Conservation (phyloP, 2,888 invertebrate genomes). For the Caenorhabditis afra region DNA sequence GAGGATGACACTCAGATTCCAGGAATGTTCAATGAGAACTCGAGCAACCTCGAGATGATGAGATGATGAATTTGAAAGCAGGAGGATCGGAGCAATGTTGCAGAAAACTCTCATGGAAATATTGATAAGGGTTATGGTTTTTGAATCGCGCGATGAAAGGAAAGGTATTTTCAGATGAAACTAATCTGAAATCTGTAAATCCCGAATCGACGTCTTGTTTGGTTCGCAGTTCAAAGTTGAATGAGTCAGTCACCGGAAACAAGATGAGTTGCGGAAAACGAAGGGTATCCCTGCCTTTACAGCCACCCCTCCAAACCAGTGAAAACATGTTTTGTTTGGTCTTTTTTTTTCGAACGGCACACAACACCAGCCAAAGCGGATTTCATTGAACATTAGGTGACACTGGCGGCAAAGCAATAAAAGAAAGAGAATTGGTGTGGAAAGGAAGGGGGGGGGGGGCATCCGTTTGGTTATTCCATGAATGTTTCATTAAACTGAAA, state of each 20-base stretch:
- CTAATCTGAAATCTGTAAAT: too few species aligned
- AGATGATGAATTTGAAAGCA: background rate
- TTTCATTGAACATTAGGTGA: conserved; percentile 36
- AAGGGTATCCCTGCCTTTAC: conserved; percentile 2
- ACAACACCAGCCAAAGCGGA: conserved; percentile 7
- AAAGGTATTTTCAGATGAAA: too few species aligned
- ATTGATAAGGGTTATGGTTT: too few species aligned
- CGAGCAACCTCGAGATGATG: background rate
- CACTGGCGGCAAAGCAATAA: conserved; percentile 8
- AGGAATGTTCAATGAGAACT: conserved; percentile 52
- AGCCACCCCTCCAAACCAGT: background rate
- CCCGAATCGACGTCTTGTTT: background rate
- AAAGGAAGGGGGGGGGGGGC: background rate
- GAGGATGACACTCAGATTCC: conserved; percentile 32
- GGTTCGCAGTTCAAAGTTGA: conserved; percentile 9
- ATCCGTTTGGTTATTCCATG: conserved; percentile 35
- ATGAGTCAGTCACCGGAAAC: conserved; percentile 3
- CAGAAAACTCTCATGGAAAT: too few species aligned
- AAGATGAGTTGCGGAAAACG: conserved; percentile 9
- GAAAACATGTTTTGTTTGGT: conserved; percentile 23
- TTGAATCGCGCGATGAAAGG: too few species aligned
- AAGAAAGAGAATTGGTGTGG: too few species aligned
- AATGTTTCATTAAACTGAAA: conserved; percentile 42
- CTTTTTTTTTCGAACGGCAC: background rate
- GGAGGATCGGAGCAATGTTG: too few species aligned